Evolutionary conservation across 2,113 vertebrate genomes (phyloP), one percentile per base, ranked within the genome.

Genomic region (Osmerus eperlanus): DNA sequence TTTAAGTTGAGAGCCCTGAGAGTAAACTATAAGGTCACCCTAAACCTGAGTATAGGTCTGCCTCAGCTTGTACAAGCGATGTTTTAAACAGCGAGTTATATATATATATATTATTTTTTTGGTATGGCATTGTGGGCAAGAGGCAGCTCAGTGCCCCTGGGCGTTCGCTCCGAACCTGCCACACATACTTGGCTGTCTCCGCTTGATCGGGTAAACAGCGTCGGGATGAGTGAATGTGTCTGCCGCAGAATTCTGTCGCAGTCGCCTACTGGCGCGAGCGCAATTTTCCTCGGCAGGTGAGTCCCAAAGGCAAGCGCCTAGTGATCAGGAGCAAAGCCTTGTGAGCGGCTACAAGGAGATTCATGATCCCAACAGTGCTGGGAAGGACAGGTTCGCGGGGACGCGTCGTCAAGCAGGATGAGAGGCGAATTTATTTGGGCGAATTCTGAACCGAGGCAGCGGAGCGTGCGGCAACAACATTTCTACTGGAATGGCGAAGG

Each of bases 351-450:
- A 90, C 89, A 90, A 89, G 90, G 89, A 91, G 90, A 90, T 86
- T 73, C 87, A 79, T 93, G 89, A 92, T 92, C 87, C 83, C 86
- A 86, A 88, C 88, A 90, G 89, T 87, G 87, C 89, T 86, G 86
- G 86, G 86, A 85, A 88, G 87, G 89, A 91, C 90, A 91, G 91
- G 85, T 90, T 91, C 76, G 86, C 2, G 77, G 79, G 84, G 80
- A 89, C 77, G 82, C 81, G 74, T 90, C 88, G 86, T 87, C 91
- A 88, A 85, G 80, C 78, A 73, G 79, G 89, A 90, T 91, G 89
- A 91, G 87, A 89, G 89, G 88, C 84, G 86, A 89, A 88, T 91
- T 90, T 91, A 91, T 92, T 91, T 90, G 84, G 88, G 87, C 85
- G 83, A 87, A 83, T 88, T 89, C 79, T 88, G 87, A 91, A 88